These are phyloP conservation scores for Chondrilla cf. caribensis DNA, from an alignment of 37 sponge, comb jelly and placozoan species.

Conservation along the genomic window DNA sequence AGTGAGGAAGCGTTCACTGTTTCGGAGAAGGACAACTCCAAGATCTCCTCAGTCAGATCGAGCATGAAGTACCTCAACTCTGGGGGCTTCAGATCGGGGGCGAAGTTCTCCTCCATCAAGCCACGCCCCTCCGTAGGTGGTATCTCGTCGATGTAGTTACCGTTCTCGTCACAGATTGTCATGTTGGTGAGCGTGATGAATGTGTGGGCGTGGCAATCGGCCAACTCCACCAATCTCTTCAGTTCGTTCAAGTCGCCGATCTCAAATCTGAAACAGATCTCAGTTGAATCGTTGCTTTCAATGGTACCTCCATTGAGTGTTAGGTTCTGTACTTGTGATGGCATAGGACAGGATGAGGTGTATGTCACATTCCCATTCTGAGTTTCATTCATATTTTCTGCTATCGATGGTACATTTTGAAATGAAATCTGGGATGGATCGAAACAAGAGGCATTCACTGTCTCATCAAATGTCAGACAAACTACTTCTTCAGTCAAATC, in stretches of 20 bases:
- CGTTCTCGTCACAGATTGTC: slow-evolving; percentile 37
- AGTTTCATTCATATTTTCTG: not conserved
- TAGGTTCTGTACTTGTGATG: not conserved
- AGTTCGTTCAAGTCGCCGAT: slow-evolving; percentile 34
- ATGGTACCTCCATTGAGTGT: not conserved
- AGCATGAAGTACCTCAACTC: slow-evolving; percentile 1
- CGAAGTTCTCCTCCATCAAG: slow-evolving; percentile 27
- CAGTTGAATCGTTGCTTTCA: slow-evolving; percentile 23
- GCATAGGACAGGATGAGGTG: not conserved
- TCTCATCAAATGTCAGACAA: slow-evolving; percentile 81
- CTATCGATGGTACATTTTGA: not conserved
- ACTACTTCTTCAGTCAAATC: slow-evolving; percentile 60
- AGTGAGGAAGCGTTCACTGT: slow-evolving; percentile 35
- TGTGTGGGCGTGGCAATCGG: slow-evolving; percentile 21
- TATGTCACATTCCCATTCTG: slow-evolving; percentile 22
- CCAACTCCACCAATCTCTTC: slow-evolving; percentile 29
- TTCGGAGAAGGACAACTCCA: slow-evolving; percentile 43
- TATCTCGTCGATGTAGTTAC: slow-evolving; percentile 21
- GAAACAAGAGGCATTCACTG: slow-evolving; percentile 69
- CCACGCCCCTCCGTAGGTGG: not conserved
- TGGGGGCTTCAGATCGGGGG: slow-evolving; percentile 29
- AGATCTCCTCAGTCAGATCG: slow-evolving; percentile 29
- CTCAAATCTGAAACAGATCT: not conserved
- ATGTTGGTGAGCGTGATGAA: slow-evolving; percentile 31
- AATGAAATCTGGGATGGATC: slow-evolving; percentile 55